Conservation (phyloP, 2,113 vertebrate genomes). For the Macheiramphus alcinus region DNA sequence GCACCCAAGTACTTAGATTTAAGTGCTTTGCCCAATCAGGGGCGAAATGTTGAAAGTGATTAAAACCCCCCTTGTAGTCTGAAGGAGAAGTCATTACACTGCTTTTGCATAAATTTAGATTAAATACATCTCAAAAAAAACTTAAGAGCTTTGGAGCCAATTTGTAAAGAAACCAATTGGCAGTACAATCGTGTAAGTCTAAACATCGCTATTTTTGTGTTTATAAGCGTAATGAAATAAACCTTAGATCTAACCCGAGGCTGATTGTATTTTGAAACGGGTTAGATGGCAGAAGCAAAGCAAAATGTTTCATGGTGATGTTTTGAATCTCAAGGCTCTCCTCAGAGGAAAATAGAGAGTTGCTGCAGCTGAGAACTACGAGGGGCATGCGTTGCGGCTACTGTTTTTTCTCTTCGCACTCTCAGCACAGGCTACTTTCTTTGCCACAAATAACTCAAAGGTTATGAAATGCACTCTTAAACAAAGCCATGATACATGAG, state of each 20-base stretch:
- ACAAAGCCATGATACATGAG: not conserved
- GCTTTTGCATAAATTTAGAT: slow-evolving; percentile 36
- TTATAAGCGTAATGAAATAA: slow-evolving; percentile 13
- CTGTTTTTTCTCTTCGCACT: not conserved
- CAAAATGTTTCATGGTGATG: slow-evolving; percentile 4
- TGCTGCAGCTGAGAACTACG: slow-evolving; percentile 20
- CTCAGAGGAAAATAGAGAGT: slow-evolving; percentile 8
- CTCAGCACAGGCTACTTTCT: not conserved
- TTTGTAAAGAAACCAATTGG: not conserved
- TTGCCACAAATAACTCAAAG: not conserved
- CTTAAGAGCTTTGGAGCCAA: not conserved
- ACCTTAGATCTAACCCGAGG: slow-evolving; percentile 25
- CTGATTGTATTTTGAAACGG: slow-evolving; percentile 37
- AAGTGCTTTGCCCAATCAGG: slow-evolving; percentile 44
- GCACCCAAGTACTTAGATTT: not conserved
- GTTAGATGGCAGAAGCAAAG: slow-evolving; percentile 43
- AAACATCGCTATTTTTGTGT: slow-evolving; percentile 33
- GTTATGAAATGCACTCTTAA: not conserved
- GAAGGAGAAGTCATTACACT: slow-evolving; percentile 41
- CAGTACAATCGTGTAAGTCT: not conserved
- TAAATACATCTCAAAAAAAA: slow-evolving; percentile 18
- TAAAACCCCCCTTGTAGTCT: slow-evolving; percentile 34
- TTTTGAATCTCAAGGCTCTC: slow-evolving; percentile 42
- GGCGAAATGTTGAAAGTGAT: slow-evolving; percentile 18
- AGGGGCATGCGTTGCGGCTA: not conserved